Base-by-base conservation (phyloP, 2,888 invertebrate genomes). In the Balanococcus diminutus region DNA sequence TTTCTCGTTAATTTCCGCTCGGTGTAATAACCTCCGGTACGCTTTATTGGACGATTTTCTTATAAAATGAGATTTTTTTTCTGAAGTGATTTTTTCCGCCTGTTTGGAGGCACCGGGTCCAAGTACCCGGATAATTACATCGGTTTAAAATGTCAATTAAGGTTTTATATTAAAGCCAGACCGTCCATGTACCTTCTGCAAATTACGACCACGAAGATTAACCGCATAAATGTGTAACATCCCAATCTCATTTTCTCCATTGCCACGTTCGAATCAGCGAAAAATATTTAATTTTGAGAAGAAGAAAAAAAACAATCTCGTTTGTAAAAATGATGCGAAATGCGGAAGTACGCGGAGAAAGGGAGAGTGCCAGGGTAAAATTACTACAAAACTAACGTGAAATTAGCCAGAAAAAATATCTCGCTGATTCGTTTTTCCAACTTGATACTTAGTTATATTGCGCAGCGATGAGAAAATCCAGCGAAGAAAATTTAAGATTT, bases 1-100 rank as follows among this genome's bases (percentile, higher is more conserved):
- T 36, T 32, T 28, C 32, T 79, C 75, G 75, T 79, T 79, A 79
- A 79, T 79, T 79, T 79, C 32, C 75, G 75, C 75, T 79, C 32
- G 2, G 22, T 9, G 75, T 79, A 79, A 79, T 79, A 36, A 79
- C 75, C 75, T 79, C 75, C 75, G 75, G 75, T 79, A 14, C 22
- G 19, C 19, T 79, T 79, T 79, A 79, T 79, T 19, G 75, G 19
- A 79, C 75, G 75, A 79, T 79, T 79, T 19, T 19, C 11, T 28
- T 1, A 36, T 42, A 67, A 67, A 67, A 67, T 67, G 67, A 28
- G 67, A 67, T 67, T 67, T 56, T 42, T 25, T 67, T 6, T 8
- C 31, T 6, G 67, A 67, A 67, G 67, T 67, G 67, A 67, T 67
- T 67, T 67, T 67, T 67, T 67, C 28, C 28, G n/a, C 56, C 56